Conservation (phyloP, 2,797 vertebrate genomes). For the Pantherophis vulpinus region DNA sequence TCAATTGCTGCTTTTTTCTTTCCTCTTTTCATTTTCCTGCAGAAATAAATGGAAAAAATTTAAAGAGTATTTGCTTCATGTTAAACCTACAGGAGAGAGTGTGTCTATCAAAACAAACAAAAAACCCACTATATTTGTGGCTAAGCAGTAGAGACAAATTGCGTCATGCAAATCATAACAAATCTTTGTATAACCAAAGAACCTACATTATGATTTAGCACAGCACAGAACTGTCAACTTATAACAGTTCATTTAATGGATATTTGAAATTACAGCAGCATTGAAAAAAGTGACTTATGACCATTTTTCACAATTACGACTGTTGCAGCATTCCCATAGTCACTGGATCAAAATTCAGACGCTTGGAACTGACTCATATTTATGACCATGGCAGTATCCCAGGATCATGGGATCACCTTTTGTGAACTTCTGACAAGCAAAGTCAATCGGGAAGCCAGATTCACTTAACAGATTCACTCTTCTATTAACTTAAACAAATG, state of each 20-base stretch:
- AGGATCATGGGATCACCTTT: neutral
- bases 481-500: neutral
- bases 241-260: neutral
- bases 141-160: neutral
- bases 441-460: neutral
- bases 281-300: neutral
- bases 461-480: neutral
- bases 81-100: neutral
- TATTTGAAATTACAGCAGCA: neutral
- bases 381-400: neutral
- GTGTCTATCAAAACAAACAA: neutral
- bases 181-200: neutral
- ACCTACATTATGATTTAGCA: neutral
- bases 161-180: neutral
- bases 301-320: neutral
- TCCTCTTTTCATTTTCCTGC: neutral
- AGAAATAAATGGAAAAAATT: neutral
- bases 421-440: neutral
- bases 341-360: neutral
- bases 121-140: neutral
- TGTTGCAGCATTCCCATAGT: neutral
- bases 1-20: neutral
- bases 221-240: neutral
- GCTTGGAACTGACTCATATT: neutral
- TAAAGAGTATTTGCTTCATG: neutral